These are phyloP conservation scores for Sorex maritimensis DNA, from an alignment of 2,797 vertebrate species.

Conservation along the genomic window DNA sequence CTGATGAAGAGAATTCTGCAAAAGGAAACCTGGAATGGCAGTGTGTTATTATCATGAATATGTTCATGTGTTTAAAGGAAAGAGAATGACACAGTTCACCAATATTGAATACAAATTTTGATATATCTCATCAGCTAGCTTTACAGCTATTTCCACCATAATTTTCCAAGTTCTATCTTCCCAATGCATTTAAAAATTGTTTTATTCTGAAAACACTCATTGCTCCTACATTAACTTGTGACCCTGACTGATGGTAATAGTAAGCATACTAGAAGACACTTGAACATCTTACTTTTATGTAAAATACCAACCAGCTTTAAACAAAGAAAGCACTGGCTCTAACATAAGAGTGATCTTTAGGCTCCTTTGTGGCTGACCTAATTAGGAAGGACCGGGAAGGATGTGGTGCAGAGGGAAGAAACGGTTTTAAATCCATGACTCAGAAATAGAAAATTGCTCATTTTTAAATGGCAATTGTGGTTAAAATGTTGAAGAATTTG, in stretches of 20 bases:
- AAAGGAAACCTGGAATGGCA: constrained; percentile 47
- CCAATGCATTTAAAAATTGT: constrained; percentile 86
- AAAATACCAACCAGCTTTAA: constrained; percentile 67
- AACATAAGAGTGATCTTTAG: constrained; percentile 48
- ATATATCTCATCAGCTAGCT: constrained; percentile 67
- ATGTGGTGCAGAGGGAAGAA: constrained; percentile 78
- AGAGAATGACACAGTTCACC: constrained; percentile 81
- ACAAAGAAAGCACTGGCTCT: constrained; percentile 87
- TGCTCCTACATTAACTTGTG: constrained; percentile 70
- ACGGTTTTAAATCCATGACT: constrained; percentile 55
- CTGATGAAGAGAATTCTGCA: constrained; percentile 32
- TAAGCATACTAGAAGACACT: constrained; percentile 80
- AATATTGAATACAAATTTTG: constrained; percentile 82
- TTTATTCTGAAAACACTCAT: constrained; percentile 86
- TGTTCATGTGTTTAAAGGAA: constrained; percentile 59
- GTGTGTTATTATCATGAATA: constrained; percentile 30
- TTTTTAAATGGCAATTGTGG: constrained; percentile 62
- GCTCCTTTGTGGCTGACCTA: constrained; percentile 80
- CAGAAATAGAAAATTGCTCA: constrained; percentile 71
- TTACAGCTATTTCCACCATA: constrained; percentile 75
- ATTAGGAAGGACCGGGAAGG: constrained; percentile 42
- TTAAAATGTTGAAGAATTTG: constrained; percentile 82
- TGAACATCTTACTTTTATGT: constrained; percentile 67
- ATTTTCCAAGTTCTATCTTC: constrained; percentile 82
- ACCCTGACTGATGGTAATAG: constrained; percentile 81